Base-by-base conservation (phyloP, 2,888 invertebrate genomes). In the Malacosoma neustria region DNA sequence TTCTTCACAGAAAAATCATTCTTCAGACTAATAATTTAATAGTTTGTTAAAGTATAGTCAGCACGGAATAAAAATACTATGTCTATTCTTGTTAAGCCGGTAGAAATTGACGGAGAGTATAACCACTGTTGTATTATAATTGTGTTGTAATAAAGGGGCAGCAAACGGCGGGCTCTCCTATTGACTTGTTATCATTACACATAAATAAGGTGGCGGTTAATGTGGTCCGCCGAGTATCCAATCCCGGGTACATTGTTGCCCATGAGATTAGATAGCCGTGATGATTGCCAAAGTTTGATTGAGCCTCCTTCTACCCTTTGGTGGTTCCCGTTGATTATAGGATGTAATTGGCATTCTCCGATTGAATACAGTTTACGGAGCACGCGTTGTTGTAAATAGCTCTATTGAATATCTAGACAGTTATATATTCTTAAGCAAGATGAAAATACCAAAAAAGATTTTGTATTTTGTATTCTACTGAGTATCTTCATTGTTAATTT, bases 231-330 rank as follows among this genome's bases (percentile, higher is more conserved):
- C 36, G 69, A 68, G 71, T 58, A 70, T 71, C 70, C 71, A 67
- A 73, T 74, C 64, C 57, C 55, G 63, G 72, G 66, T 70, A 74
- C 71, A 79, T 75, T 79, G 80, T 79, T 72, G 62, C 75, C 57
- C 71, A 45, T 50, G 73, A 77, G 77, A 80, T 76, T 73, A 76
- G 75, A 73, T 73, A 72, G 72, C 69, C 72, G 72, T 73, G 73
- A 76, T 82, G 79, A 82, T 82, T 80, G 72, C 69, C 57, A 76
- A 82, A 82, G 67, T 82, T 82, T 82, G 81, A 82, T 80, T 82
- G 80, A 80, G 74, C 65, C 57, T 59, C 63, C 62, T 62, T 63
- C 61, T 70, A 75, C 72, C 76, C 76, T 75, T 80, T 73, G 63
- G 62, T 61, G 67, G 63, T 66, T 69, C 64, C 67, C 61, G 68